These are phyloP conservation scores for Hystrix brachyura DNA, from an alignment of 2,113 vertebrate species.

Conservation along the genomic window DNA sequence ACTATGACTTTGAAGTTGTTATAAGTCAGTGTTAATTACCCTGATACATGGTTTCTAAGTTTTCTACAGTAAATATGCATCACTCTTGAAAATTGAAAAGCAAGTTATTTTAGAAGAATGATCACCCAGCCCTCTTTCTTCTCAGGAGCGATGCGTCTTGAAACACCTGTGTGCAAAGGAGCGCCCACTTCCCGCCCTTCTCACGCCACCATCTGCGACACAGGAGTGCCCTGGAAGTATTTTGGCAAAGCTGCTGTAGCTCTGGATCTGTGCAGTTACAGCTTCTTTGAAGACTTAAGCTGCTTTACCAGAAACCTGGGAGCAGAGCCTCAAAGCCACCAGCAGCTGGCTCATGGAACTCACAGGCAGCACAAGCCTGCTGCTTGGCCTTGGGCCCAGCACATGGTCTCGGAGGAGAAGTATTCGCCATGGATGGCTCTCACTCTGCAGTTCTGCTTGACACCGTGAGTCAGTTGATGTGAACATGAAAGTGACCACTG, in stretches of 20 bases:
- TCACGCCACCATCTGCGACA: neutral
- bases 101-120: neutral
- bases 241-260: neutral
- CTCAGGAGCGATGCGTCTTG: neutral
- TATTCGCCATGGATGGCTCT: constrained; percentile 46
- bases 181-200: neutral
- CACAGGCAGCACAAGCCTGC: neutral
- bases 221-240: neutral
- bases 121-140: neutral
- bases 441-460: constrained; percentile 24
- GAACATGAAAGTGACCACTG: neutral
- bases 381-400: constrained; percentile 52
- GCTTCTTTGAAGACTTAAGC: constrained; percentile 43
- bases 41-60: neutral
- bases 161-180: neutral
- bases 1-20: constrained; percentile 5
- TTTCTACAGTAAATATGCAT: neutral
- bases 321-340: constrained; percentile 30
- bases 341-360: constrained; percentile 45
- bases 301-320: constrained; percentile 65
- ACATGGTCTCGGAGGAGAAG: constrained; percentile 57
- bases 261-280: neutral
- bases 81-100: constrained; percentile 23
- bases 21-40: neutral
- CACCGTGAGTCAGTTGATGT: neutral